Conservation (phyloP, 1,140 invertebrate genomes). For the Rhyacophila brunnea region DNA sequence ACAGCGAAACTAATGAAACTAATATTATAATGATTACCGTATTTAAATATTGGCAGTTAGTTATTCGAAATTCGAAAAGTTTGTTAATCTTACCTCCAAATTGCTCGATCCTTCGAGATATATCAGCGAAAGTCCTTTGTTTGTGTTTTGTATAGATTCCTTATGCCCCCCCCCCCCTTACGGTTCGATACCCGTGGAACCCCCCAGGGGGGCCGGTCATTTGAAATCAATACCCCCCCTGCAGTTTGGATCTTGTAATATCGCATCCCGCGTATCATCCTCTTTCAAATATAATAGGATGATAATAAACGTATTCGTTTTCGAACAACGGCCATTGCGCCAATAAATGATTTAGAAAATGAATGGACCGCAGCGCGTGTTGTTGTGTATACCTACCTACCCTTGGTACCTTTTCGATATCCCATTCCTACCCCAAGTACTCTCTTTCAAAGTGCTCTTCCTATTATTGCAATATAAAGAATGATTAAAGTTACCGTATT, state of each 20-base stretch:
- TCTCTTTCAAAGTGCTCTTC: no score
- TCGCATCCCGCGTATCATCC: conserved; percentile 31
- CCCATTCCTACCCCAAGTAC: not conserved
- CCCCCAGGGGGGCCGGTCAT: conserved; percentile 22
- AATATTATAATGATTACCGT: no score
- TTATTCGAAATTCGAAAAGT: no score
- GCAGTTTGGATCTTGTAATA: conserved; percentile 27
- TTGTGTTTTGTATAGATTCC: conserved; percentile 20
- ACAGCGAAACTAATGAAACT: no score
- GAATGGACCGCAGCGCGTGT: not conserved
- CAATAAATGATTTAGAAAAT: conserved; percentile 11
- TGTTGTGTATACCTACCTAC: not conserved
- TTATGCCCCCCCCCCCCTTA: conserved; percentile 13
- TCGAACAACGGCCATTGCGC: conserved; percentile 10
- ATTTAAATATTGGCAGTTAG: no score
- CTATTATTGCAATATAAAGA: no score
- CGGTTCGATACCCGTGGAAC: conserved; percentile 9
- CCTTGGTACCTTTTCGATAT: not conserved
- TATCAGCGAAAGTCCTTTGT: conserved; percentile 13
- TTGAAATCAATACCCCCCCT: conserved; percentile 35
- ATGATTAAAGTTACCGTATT: no score
- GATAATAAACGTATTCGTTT: conserved; percentile 18
- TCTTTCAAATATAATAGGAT: conserved; percentile 19
- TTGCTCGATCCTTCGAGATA: conserved; percentile 15
- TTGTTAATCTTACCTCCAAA: not conserved